phyloP scores from a whole-genome alignment of 2,797 vertebrate genomes.

The Pterois miles region DNA sequence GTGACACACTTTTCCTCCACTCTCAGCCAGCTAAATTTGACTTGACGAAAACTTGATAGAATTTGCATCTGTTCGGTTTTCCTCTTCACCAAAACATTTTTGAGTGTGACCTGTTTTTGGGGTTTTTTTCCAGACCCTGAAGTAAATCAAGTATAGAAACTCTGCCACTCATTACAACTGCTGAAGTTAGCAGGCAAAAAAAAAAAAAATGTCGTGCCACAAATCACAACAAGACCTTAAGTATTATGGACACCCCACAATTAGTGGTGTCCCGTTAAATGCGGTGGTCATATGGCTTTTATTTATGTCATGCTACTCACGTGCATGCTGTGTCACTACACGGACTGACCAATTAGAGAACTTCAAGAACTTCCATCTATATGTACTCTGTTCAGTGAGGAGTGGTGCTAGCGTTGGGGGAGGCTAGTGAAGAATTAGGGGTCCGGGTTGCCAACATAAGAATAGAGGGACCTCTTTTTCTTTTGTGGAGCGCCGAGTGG shows the following conservation, averaged over 20 bases:
- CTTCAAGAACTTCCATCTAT: slow-evolving; percentile 30
- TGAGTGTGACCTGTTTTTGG: slow-evolving; percentile 47
- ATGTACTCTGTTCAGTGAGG: slow-evolving; percentile 36
- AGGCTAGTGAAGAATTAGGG: slow-evolving; percentile 43
- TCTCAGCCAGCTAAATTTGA: slow-evolving; percentile 29
- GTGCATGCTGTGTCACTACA: slow-evolving; percentile 15
- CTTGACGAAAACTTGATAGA: slow-evolving; percentile 17
- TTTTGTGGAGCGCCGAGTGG: slow-evolving; percentile 66
- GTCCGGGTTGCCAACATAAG: slow-evolving; percentile 42
- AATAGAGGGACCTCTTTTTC: slow-evolving; percentile 65
- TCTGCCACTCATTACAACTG: slow-evolving; percentile 43
- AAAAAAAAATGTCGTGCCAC: slow-evolving; percentile 47
- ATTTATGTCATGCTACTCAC: slow-evolving; percentile 62
- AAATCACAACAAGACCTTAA: slow-evolving; percentile 59
- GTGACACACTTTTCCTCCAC: slow-evolving; percentile 64
- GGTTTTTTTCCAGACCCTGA: slow-evolving; percentile 22
- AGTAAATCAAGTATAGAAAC: slow-evolving; percentile 47
- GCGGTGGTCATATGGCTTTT: slow-evolving; percentile 55
- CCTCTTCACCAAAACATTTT: slow-evolving; percentile 33
- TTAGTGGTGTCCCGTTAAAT: slow-evolving; percentile 66
- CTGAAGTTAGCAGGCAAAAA: slow-evolving; percentile 49
- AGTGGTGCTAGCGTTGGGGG: slow-evolving; percentile 27
- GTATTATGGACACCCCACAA: slow-evolving; percentile 49
- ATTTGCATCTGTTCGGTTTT: slow-evolving; percentile 42
- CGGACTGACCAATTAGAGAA: slow-evolving; percentile 45